Base-by-base conservation (phyloP, 2,888 invertebrate genomes). In the Callyntrura guangdongensis region DNA sequence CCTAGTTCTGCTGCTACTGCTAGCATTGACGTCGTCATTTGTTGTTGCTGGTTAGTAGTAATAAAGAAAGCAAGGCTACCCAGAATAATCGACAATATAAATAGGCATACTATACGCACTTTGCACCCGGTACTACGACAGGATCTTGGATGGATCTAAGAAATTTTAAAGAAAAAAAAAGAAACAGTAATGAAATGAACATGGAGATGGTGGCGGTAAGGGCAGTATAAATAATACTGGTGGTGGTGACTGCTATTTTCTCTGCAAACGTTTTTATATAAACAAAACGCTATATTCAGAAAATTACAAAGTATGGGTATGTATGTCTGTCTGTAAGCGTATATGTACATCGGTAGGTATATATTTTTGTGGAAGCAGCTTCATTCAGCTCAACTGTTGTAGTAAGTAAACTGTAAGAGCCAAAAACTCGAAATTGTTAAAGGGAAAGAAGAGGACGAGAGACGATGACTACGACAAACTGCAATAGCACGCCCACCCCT, bases 401-500 rank as follows among this genome's bases (percentile, higher is more conserved):
- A 36, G 72, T 82, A n/a, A n/a, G n/a, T n/a, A 59, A 59, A 56
- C 53, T 17, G 27, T 9, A 47, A 47, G 74, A 49, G 25, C 64
- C 11, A 22, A 22, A 22, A 67, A 27, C 45, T 72, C 47, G 77
- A 90, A 47, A 85, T 22, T 85, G 79, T 77, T 64, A 72, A 85
- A 85, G 85, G 89, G 77, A 90, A 81, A 85, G 82, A 49, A 69
- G 79, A 83, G 49, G 49, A 59, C 27, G 53, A 25, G n/a, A n/a
- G 74, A 89, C 67, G 89, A 90, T 90, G 89, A 90, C 89, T 79
- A 90, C 85, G 89, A 90, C 88, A 90, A 92, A 92, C 88, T 92
- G 92, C 85, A 92, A 72, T 77, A 91, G 91, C 90, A 92, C 92
- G 92, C 92, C 92, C 92, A 89, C 91, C 91, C 90, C 83, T 92